Evolutionary conservation across 2,113 vertebrate species (phyloP).

Genomic region (Eolophus roseicapilla): DNA sequence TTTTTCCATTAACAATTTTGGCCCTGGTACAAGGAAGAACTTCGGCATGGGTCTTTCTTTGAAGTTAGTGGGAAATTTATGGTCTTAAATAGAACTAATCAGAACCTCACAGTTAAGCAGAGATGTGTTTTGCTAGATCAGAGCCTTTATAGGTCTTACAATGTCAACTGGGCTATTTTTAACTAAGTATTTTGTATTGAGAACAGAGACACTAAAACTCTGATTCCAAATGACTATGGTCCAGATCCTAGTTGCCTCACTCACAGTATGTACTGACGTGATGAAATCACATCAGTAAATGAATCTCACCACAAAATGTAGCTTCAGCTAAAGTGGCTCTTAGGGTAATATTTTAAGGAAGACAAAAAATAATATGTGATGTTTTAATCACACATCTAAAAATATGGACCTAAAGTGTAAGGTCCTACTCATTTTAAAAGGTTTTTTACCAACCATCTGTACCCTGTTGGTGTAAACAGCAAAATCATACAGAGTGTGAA

Average conservation of each 20-base stretch:
- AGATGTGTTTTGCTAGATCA: background rate
- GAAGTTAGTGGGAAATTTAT: background rate
- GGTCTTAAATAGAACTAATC: background rate
- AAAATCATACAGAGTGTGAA: background rate
- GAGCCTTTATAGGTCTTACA: background rate
- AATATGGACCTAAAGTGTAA: background rate
- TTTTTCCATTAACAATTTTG: constrained; percentile 20
- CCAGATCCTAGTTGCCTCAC: background rate
- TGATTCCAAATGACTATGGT: background rate
- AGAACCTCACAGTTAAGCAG: background rate
- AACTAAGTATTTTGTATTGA: background rate
- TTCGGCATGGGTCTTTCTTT: background rate
- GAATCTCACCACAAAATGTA: background rate
- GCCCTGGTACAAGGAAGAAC: background rate
- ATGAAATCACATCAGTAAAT: background rate
- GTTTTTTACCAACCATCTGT: background rate
- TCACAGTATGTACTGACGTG: background rate
- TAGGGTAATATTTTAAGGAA: background rate
- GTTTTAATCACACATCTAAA: background rate
- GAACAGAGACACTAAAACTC: background rate
- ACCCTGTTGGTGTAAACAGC: background rate
- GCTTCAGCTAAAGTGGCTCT: background rate
- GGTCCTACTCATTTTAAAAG: background rate
- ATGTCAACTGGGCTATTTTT: background rate
- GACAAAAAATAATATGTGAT: background rate